phyloP scores from a whole-genome alignment of 2,888 invertebrate species.

The Synergus japonicus region DNA sequence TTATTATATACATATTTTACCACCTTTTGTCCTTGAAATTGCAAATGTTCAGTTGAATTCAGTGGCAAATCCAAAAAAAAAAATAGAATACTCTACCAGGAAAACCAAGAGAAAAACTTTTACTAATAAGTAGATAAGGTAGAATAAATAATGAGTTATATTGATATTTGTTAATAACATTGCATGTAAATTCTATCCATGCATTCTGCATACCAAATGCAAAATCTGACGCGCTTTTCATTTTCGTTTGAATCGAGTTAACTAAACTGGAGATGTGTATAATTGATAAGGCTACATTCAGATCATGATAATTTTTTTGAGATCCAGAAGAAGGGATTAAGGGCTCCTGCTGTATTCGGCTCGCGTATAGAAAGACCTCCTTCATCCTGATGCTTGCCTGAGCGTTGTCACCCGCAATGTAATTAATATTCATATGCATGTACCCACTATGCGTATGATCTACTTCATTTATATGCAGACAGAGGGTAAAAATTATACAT shows the following conservation, averaged over 20 bases:
- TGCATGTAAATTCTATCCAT: too few species aligned
- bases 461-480: constrained; percentile 31
- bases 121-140: background rate
- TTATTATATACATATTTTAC: too few species aligned
- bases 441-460: constrained; percentile 58
- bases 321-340: constrained; percentile 59
- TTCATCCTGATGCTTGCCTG: constrained; percentile 68
- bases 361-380: constrained; percentile 63
- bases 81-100: too few species aligned
- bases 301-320: constrained; percentile 5
- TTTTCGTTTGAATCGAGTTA: background rate
- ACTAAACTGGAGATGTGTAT: background rate
- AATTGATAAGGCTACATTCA: background rate
- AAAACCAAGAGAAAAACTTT: too few species aligned
- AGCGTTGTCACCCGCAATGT: constrained; percentile 74
- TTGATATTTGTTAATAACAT: too few species aligned
- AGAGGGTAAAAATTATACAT: constrained; percentile 17
- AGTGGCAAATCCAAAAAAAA: too few species aligned
- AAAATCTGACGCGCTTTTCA: background rate
- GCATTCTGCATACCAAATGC: background rate
- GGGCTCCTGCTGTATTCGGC: constrained; percentile 62
- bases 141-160: background rate
- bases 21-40: too few species aligned
- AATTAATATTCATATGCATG: constrained; percentile 76
- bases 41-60: too few species aligned